Evolutionary conservation across 2,113 vertebrate species (phyloP).

Genomic region (Aldabrachelys gigantea): DNA sequence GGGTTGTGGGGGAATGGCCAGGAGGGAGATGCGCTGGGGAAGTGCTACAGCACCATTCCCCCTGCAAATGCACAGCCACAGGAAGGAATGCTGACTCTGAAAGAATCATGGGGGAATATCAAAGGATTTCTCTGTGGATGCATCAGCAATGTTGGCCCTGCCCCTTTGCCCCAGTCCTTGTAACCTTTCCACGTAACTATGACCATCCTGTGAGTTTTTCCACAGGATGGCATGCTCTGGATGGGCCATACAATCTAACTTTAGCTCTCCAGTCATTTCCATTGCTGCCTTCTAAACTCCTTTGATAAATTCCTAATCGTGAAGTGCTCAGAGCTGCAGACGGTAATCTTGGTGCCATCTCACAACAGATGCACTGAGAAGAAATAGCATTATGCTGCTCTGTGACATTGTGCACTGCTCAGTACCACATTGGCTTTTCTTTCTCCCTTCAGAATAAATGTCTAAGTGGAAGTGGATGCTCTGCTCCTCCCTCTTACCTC

Average conservation of each 20-base stretch:
- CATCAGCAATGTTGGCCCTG: not conserved
- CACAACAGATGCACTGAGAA: not conserved
- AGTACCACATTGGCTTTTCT: not conserved
- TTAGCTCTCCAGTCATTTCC: not conserved
- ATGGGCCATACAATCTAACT: not conserved
- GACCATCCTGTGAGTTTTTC: not conserved
- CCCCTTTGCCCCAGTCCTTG: fast-evolving
- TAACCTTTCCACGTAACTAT: not conserved
- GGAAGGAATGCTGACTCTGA: not conserved
- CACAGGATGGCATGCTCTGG: not conserved
- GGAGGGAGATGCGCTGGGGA: not conserved
- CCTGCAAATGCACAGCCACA: not conserved
- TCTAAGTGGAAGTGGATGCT: not conserved
- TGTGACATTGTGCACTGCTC: not conserved
- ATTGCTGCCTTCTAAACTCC: not conserved
- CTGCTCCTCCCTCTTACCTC: not conserved
- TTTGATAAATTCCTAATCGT: not conserved
- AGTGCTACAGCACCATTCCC: not conserved
- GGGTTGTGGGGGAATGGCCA: not conserved
- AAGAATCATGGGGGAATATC: not conserved
- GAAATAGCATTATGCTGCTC: not conserved
- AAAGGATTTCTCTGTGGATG: not conserved
- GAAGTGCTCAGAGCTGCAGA: not conserved
- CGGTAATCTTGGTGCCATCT: not conserved
- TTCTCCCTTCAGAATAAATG: not conserved